Evolutionary conservation across 2,113 vertebrate genomes (phyloP).

Genomic region (Spea multiplicata): DNA sequence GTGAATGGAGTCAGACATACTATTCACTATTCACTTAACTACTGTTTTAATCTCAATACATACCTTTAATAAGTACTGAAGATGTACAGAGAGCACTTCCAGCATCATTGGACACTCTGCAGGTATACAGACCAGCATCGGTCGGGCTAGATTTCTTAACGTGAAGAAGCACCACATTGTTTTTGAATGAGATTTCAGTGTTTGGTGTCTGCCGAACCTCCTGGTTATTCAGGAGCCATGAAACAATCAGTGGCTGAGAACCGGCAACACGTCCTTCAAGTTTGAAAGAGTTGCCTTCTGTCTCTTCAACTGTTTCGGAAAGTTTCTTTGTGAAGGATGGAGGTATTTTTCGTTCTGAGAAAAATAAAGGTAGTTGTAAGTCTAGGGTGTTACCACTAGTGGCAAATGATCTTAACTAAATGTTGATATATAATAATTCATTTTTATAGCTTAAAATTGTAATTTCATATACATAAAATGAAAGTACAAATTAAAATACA

Average conservation of each 20-base stretch:
- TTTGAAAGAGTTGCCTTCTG: conserved; percentile 84
- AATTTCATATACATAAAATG: not conserved
- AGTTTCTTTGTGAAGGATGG: conserved; percentile 93
- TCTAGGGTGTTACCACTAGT: too few species aligned
- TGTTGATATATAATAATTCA: not conserved
- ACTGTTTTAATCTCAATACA: conserved; percentile 46
- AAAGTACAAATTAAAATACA: not conserved
- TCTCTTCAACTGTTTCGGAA: conserved; percentile 84
- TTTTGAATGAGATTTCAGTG: conserved; percentile 89
- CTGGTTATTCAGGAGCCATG: conserved; percentile 83
- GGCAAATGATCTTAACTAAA: not conserved
- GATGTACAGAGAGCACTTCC: conserved; percentile 77
- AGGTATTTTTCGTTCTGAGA: conserved; percentile 85
- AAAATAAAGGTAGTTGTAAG: conserved; percentile 23
- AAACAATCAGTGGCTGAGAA: conserved; percentile 84
- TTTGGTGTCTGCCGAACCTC: conserved; percentile 77
- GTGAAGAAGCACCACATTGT: conserved; percentile 75
- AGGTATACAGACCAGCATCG: conserved; percentile 83
- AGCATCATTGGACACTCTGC: conserved; percentile 87
- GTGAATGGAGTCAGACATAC: too few species aligned
- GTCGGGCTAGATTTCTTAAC: conserved; percentile 72
- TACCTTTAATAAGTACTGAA: conserved; percentile 83
- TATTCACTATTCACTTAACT: too few species aligned
- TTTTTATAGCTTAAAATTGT: too few species aligned
- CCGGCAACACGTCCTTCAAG: conserved; percentile 86